phyloP scores from a whole-genome alignment of 2,797 vertebrate genomes.

The Acropternis orthonyx region DNA sequence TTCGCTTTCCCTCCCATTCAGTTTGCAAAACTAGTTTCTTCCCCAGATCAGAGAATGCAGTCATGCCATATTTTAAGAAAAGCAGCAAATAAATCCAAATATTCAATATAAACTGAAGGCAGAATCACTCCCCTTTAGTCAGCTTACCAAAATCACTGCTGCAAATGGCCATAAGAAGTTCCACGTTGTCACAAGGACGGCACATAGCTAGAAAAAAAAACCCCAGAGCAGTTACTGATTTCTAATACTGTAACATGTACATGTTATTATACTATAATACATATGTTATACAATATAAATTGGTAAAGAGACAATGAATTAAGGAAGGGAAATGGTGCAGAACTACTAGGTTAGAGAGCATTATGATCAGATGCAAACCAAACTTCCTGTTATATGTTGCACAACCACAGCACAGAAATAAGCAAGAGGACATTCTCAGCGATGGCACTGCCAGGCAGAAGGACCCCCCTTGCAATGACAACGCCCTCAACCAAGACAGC shows the following conservation, averaged over 20 bases:
- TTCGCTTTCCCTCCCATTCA: background rate
- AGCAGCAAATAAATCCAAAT: background rate
- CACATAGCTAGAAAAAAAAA: slow-evolving; percentile 74
- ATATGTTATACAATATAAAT: background rate
- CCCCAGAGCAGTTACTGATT: background rate
- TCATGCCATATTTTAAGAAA: background rate
- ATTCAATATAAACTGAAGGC: background rate
- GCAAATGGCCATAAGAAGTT: slow-evolving; percentile 84
- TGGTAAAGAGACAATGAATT: background rate
- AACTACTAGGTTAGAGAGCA: background rate
- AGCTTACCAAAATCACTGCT: slow-evolving; percentile 85
- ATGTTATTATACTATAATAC: background rate
- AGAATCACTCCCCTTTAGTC: background rate
- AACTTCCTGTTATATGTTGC: background rate
- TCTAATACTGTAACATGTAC: accelerated
- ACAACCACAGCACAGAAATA: background rate
- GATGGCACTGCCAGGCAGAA: background rate
- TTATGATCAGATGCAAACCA: background rate
- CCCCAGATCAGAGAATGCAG: background rate
- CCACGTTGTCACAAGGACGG: slow-evolving; percentile 78
- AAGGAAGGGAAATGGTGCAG: background rate
- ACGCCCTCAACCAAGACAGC: background rate
- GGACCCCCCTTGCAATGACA: background rate
- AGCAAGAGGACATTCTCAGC: background rate
- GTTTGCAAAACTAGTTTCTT: background rate